Evolutionary conservation across 2,113 vertebrate genomes (phyloP), one percentile per base, ranked within the genome.

Genomic region (Craseonycteris thonglongyai): DNA sequence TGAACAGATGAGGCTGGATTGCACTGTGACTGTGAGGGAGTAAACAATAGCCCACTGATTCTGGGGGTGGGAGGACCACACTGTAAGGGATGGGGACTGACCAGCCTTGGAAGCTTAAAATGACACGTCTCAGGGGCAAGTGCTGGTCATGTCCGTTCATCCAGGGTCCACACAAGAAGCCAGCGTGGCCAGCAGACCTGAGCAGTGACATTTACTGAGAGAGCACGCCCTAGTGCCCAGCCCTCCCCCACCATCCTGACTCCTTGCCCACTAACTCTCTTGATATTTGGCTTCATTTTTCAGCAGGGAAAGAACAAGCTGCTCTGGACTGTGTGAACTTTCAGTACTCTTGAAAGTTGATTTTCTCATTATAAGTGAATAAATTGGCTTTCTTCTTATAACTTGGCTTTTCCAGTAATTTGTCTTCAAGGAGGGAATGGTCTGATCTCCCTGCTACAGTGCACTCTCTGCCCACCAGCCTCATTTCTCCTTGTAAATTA

Each of bases 291-390:
- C 72, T 86, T 81, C 18, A 2, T 76, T 93, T 97, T 71, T 89
- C 90, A 93, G 72, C 33, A 66, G 63, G 30, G 49, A 80, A 38
- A 81, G 74, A 91, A 78, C 82, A 88, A 22, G 5, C 26, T 0
- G 22, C 56, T 81, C 92, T 28, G 47, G 42, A 78, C 42, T 42
- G 21, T 19, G 2, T 47, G 78, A 93, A 81, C 72, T 78, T 93
- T 9, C 68, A 66, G 72, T 65, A 66, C 38, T 82, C 75, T 54
- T 26, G 22, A 91, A 79, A 78, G 88, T 0, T 79, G 93, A 86
- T 93, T 94, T 95, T 94, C 93, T 93, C 68, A n/a, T 49, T 35
- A 4, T 35, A 63, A 85, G 42, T 78, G 42, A 91, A 42, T 85
- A 61, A 14, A 15, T n/a, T 81, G 65, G 59, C 68, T 81, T 76